Evolutionary conservation across 2,797 vertebrate genomes (phyloP).

Genomic region (Natrix natrix): DNA sequence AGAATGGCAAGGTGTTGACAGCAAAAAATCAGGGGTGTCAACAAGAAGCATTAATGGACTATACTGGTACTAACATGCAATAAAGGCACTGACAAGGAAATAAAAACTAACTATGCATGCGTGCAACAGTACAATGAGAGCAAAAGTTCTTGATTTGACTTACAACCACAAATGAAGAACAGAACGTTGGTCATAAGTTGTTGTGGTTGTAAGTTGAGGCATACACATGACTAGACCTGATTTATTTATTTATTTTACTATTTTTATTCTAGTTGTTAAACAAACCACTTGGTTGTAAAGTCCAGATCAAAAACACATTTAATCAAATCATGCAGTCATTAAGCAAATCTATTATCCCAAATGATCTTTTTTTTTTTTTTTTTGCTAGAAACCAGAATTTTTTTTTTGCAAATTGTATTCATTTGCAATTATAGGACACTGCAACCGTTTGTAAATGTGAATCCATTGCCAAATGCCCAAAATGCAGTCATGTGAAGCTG

Average conservation of each 20-base stretch:
- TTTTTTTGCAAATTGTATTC: background rate
- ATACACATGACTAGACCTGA: background rate
- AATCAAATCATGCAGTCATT: background rate
- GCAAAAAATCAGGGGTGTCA: background rate
- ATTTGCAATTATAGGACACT: background rate
- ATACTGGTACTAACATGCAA: background rate
- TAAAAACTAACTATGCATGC: background rate
- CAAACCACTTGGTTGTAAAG: background rate
- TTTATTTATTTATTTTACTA: background rate
- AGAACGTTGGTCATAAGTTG: background rate
- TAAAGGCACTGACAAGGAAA: background rate
- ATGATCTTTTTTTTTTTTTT: background rate
- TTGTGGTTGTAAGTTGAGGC: background rate
- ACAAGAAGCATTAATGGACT: conserved; percentile 17
- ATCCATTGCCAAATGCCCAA: background rate
- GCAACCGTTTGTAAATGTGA: background rate
- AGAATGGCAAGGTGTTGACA: conserved; percentile 7
- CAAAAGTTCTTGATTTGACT: background rate
- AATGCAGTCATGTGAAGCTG: background rate
- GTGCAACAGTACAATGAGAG: background rate
- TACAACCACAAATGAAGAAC: background rate
- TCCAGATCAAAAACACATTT: background rate
- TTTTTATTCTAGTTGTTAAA: background rate
- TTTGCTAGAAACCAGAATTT: too few relatives aligned
- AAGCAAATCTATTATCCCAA: background rate